phyloP scores from a whole-genome alignment of 2,888 invertebrate species.

The Parascotia fuliginaria region DNA sequence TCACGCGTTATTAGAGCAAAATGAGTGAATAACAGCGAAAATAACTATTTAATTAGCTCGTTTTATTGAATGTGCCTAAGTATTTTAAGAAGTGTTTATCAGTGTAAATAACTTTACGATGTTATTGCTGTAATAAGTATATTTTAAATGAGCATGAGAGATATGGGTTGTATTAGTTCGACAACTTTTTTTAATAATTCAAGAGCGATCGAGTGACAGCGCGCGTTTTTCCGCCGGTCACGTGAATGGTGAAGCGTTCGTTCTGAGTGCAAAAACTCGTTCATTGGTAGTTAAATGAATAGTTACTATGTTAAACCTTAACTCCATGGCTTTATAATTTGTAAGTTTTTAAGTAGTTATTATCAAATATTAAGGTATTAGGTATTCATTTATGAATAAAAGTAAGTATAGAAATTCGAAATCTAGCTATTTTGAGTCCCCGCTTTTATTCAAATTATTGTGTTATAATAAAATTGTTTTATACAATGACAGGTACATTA shows the following conservation, averaged over 20 bases:
- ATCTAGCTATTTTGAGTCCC: no score
- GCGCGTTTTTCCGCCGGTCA: constrained; percentile 59
- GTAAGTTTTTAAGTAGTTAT: no score
- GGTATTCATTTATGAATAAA: no score
- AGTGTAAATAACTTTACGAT: constrained; percentile 49
- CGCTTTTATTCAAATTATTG: no score
- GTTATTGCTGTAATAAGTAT: constrained; percentile 35
- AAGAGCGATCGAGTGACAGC: constrained; percentile 50
- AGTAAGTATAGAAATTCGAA: no score
- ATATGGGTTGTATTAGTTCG: constrained; percentile 18
- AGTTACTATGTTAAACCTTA: background rate
- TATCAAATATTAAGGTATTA: no score
- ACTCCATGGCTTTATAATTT: no score
- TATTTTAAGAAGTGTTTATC: constrained; percentile 48
- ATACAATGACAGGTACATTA: no score
- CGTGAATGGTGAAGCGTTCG: constrained; percentile 55
- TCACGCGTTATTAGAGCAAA: constrained; percentile 61
- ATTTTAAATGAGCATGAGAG: constrained; percentile 19
- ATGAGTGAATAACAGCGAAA: constrained; percentile 71
- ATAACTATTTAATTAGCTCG: constrained; percentile 67
- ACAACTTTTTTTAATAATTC: constrained; percentile 47
- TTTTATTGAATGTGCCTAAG: constrained; percentile 56
- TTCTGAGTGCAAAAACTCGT: constrained; percentile 21
- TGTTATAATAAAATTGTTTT: no score
- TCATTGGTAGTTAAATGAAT: constrained; percentile 3